Evolutionary conservation across 2,888 invertebrate species (phyloP).

Genomic region (Diplolepis rosae): DNA sequence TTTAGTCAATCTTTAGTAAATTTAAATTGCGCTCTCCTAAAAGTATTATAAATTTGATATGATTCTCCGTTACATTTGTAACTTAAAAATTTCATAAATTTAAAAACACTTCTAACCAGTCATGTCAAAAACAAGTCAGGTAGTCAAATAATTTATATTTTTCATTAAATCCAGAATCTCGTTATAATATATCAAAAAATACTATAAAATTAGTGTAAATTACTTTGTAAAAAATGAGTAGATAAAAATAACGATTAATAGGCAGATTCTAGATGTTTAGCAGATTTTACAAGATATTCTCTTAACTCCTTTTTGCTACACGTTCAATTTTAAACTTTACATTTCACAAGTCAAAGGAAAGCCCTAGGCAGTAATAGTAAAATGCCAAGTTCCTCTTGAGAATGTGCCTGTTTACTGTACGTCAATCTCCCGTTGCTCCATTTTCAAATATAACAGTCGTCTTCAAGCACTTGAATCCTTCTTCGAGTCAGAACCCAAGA

Average conservation of each 20-base stretch:
- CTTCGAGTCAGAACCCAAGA: conserved; percentile 17
- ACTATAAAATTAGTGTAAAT: too few relatives aligned
- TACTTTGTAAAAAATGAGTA: too few relatives aligned
- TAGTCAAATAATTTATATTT: too few relatives aligned
- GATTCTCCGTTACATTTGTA: too few relatives aligned
- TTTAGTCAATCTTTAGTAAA: too few relatives aligned
- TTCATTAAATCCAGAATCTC: too few relatives aligned
- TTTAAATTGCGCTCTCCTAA: too few relatives aligned
- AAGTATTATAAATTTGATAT: too few relatives aligned
- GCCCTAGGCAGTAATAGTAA: conserved; percentile 13
- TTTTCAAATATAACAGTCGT: conserved; percentile 22
- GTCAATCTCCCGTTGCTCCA: conserved; percentile 19
- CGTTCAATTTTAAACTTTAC: conserved; percentile 1
- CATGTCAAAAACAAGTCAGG: too few relatives aligned
- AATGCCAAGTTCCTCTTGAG: conserved; percentile 9
- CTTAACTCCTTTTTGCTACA: not conserved
- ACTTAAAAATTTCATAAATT: too few relatives aligned
- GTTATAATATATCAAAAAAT: too few relatives aligned
- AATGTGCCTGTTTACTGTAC: conserved; percentile 11
- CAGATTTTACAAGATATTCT: not conserved
- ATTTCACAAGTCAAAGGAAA: conserved; percentile 9
- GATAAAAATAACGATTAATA: not conserved
- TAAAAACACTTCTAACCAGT: too few relatives aligned
- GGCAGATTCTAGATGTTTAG: not conserved
- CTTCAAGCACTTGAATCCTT: conserved; percentile 15